Percentiles rank a stretch among this genome's conserved stretches.
phyloP scores from a whole-genome alignment of 2,888 invertebrate species.

The Notodonta ziczac region DNA sequence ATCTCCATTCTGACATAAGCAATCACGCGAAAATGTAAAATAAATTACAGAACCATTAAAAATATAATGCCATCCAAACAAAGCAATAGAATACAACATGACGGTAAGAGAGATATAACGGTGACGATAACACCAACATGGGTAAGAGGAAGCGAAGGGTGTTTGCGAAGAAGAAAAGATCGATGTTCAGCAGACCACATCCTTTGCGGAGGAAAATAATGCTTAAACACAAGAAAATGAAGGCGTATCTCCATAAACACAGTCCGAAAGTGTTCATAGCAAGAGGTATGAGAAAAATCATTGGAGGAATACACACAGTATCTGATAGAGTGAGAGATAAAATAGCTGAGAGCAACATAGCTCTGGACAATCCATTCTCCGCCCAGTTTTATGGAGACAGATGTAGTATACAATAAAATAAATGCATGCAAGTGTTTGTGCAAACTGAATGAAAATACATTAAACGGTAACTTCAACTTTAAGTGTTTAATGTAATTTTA shows the following conservation, averaged over 20 bases:
- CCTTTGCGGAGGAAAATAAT: constrained; percentile 65
- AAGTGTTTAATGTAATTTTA: neutral
- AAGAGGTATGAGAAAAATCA: constrained; percentile 55
- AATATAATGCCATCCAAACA: neutral
- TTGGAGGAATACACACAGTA: constrained; percentile 61
- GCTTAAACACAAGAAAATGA: constrained; percentile 57
- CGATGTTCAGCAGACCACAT: constrained; percentile 66
- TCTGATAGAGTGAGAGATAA: constrained; percentile 67
- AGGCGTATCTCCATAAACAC: constrained; percentile 62
- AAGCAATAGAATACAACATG: constrained; percentile 16
- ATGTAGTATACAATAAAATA: constrained; percentile 56
- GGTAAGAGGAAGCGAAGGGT: constrained; percentile 57
- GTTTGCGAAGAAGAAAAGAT: constrained; percentile 60
- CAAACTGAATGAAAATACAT: constrained; percentile 15
- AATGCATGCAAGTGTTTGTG: constrained; percentile 8
- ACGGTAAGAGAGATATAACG: constrained; percentile 6
- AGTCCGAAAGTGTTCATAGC: constrained; percentile 51
- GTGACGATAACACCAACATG: constrained; percentile 41
- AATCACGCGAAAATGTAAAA: constrained; percentile 26
- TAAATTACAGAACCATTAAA: constrained; percentile 8
- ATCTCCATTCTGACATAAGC: constrained; percentile 24
- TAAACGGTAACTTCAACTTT: constrained; percentile 2
- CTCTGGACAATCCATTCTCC: constrained; percentile 64
- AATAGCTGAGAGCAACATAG: constrained; percentile 63
- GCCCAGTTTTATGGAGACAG: constrained; percentile 69